A percentile compares a stretch with the other conserved stretches of the same genome.
These are phyloP conservation scores for Podarcis raffonei DNA, from an alignment of 2,113 vertebrate species.

Conservation along the genomic window DNA sequence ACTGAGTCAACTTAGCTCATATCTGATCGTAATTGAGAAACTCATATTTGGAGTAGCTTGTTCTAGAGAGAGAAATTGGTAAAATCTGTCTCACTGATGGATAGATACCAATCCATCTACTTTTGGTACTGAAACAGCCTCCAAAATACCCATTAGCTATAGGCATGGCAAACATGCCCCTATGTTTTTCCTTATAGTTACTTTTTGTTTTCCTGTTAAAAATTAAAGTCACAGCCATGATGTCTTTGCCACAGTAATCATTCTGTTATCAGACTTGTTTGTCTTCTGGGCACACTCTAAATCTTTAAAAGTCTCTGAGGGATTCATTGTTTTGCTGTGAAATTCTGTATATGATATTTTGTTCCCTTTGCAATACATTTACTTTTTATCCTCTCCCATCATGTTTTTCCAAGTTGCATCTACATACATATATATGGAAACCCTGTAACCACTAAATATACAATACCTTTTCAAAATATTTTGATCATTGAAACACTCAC, in stretches of 20 bases:
- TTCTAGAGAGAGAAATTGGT: not conserved
- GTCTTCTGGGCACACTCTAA: not conserved
- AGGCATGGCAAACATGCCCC: not conserved
- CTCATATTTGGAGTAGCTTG: not conserved
- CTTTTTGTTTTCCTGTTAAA: not conserved
- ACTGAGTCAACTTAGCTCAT: too few relatives aligned
- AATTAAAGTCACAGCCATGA: not conserved
- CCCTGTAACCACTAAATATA: slow-evolving; percentile 61
- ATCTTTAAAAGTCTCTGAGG: not conserved
- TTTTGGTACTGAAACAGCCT: not conserved
- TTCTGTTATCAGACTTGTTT: not conserved
- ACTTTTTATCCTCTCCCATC: slow-evolving; percentile 41
- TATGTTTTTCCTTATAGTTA: not conserved
- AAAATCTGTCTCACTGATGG: not conserved
- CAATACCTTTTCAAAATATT: slow-evolving; percentile 51
- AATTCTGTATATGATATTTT: slow-evolving; percentile 22
- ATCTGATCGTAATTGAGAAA: slow-evolving; percentile 21
- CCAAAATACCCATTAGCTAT: not conserved
- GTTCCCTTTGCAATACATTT: slow-evolving; percentile 14
- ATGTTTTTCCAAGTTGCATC: slow-evolving; percentile 57
- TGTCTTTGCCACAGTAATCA: not conserved
- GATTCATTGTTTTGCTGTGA: not conserved
- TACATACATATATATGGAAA: slow-evolving; percentile 49
- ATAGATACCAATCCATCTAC: not conserved
- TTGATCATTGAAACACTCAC: slow-evolving; percentile 53